Base-by-base conservation (phyloP, 1,140 invertebrate species). In the Nephotettix cincticeps region DNA sequence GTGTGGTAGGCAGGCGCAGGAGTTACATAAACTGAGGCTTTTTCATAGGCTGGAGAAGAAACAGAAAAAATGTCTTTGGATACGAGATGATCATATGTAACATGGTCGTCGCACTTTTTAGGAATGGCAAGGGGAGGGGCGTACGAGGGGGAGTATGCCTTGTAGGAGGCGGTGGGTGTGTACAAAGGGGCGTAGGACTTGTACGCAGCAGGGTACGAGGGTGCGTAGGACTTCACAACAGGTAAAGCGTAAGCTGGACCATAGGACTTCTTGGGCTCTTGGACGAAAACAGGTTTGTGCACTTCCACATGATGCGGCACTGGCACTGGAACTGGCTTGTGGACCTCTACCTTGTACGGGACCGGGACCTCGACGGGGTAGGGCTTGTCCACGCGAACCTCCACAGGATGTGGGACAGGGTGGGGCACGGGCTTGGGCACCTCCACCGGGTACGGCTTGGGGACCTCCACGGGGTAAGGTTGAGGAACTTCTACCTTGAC, bases 391-490 rank as follows among this genome's bases (percentile, higher is more conserved):
- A 61, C 56, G 13, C 13, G 9, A 4, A 27, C 21, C 14, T 61
- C 14, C 13, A 61, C 56, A 11, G 56, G 56, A 61, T 27, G 23
- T 14, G 56, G 56, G 9, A 61, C 56, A 2, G 25, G 25, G 13
- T 25, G 21, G 23, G 56, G 56, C 21, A 61, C 56, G 4, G 56
- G 56, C 56, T 61, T 61, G 25, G 27, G 21, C 4, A 61, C 56
- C 28, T 27, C 56, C 21, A 61, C 56, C 25, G 56, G 56, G 56
- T 61, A 61, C 1, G 56, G 56, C n/a, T 61, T 61, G 9, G 13
- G 9, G 1, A 61, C 56, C 56, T 61, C 56, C 4, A 61, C 56
- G 23, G 56, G 56, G 56, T 61, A 61, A 23, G 56, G 56, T n/a
- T 61, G 56, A 27, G 56, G 56, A 61, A 61, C 56, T n/a, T 61